Evolutionary conservation across 2,113 vertebrate species (phyloP), one percentile per base, ranked within the genome.

Genomic region (Ammodytes marinus): DNA sequence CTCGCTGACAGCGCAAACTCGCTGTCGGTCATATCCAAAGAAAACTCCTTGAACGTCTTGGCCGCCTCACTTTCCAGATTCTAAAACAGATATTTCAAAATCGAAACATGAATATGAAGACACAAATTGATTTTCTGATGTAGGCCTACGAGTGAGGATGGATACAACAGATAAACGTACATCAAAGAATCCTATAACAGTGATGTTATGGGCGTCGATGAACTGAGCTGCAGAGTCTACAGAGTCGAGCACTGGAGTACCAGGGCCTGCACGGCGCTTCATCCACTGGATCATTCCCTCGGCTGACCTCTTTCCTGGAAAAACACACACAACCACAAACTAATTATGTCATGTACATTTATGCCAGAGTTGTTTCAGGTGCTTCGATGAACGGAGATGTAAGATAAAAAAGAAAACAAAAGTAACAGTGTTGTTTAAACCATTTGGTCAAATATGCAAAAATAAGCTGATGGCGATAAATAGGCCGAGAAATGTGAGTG

Each of bases 131-230:
- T 60, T 4, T 13, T 17, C 3, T 35, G 37, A 19, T 57, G 6
- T 53, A 47, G 10, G n/a, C n/a, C n/a, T n/a, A n/a, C n/a, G n/a
- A 5, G 35, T 19, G 12, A 49, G 10, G 17, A 10, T 4, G 4
- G 9, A 39, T 52, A 4, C 50, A 27, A 13, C 0, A 40, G 6
- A 45, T 14, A 13, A 37, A 76, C 82, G 8, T 88, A 98, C 98
- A 85, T 95, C 89, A 83, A 99, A 98, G 91, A 99, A 99, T 60
- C 97, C 98, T 0, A 99, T 11, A 0, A 96, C 95, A 0, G 93
- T 79, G 66, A 96, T 1, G 0, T 95, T 92, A 49, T 92, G 83
- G n/a, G 94, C 43, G 0, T 47, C 35, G 8, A 96, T 47, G 49
- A 98, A 95, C 9, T 90, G 61, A 0, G 87, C 80, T 0, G 87